phyloP scores from a whole-genome alignment of 2,797 vertebrate genomes.

The Platyrinchus mystaceus region DNA sequence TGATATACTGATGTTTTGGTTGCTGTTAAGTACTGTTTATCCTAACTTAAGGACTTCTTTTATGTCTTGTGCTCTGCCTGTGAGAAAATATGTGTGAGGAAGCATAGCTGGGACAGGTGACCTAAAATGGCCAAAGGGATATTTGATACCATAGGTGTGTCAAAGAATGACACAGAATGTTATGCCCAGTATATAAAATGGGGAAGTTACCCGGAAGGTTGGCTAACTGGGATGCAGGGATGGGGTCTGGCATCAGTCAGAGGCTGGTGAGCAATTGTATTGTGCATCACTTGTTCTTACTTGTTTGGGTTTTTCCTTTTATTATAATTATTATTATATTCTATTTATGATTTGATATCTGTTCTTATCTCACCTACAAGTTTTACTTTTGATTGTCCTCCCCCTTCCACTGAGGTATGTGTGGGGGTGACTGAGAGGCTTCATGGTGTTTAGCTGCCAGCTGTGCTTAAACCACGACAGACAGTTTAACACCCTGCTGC shows the following conservation, averaged over 20 bases:
- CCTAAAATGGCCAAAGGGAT: background rate
- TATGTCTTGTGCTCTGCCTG: background rate
- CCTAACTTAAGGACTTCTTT: background rate
- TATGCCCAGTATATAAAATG: background rate
- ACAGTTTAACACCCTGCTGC: background rate
- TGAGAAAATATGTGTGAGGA: background rate
- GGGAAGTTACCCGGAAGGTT: background rate
- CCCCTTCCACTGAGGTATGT: background rate
- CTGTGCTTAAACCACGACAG: background rate
- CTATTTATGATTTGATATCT: background rate
- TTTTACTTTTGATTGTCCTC: background rate
- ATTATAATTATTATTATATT: too few relatives aligned
- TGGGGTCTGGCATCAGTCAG: background rate
- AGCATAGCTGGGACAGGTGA: background rate
- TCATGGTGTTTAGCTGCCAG: background rate
- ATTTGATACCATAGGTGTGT: background rate
- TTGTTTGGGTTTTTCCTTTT: background rate
- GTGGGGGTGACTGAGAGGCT: background rate
- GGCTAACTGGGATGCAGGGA: background rate
- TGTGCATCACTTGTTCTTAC: background rate
- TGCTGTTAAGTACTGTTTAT: background rate
- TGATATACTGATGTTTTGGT: background rate
- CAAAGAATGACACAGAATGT: background rate
- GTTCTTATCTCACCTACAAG: background rate
- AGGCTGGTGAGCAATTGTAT: background rate